These are phyloP conservation scores for Thalassophryne amazonica DNA, from an alignment of 2,797 vertebrate species.

Conservation along the genomic window DNA sequence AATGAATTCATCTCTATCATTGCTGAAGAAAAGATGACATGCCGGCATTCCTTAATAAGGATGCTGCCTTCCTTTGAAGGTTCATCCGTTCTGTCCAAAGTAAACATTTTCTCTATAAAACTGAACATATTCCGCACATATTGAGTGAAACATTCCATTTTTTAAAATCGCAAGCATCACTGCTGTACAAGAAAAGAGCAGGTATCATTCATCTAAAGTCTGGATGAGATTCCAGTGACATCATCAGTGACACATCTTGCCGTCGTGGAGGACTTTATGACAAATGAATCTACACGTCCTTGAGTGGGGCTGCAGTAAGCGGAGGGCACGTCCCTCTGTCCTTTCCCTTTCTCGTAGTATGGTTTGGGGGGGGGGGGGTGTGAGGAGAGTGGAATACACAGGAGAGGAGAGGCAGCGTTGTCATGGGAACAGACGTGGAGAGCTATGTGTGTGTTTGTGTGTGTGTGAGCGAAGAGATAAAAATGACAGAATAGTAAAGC, in stretches of 20 bases:
- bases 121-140: conserved; percentile 1
- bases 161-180: conserved; percentile 23
- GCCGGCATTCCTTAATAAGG: conserved; percentile 48
- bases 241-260: conserved; percentile 22
- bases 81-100: conserved; percentile 47
- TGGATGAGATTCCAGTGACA: conserved; percentile 38
- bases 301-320: conserved; percentile 38
- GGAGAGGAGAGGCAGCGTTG: conserved; percentile 57
- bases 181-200: conserved; percentile 19
- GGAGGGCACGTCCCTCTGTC: conserved; percentile 24
- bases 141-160: conserved; percentile 26
- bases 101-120: conserved; percentile 29
- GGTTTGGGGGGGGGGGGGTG: background rate
- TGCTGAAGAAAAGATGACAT: conserved; percentile 66
- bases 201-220: conserved; percentile 21
- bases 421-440: conserved; percentile 74
- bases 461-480: conserved; percentile 53
- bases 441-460: conserved; percentile 50
- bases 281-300: conserved; percentile 36
- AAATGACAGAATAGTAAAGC: conserved; percentile 61
- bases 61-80: conserved; percentile 22
- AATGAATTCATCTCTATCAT: conserved; percentile 58
- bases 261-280: conserved; percentile 24
- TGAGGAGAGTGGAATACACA: conserved; percentile 5
- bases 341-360: conserved; percentile 21